These are phyloP conservation scores for Xestia c-nigrum DNA, from an alignment of 2,888 invertebrate genomes.

Conservation along the genomic window DNA sequence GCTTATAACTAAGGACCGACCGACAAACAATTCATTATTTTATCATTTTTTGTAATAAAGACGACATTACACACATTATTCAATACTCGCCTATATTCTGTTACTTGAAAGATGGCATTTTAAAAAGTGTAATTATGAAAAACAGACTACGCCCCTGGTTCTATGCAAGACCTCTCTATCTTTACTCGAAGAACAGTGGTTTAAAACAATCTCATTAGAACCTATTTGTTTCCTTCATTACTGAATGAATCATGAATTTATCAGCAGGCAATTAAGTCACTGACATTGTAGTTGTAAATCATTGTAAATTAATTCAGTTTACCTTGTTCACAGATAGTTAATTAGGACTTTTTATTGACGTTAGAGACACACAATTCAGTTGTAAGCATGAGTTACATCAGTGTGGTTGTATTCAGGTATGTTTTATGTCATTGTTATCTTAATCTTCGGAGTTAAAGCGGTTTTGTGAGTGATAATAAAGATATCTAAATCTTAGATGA, in stretches of 20 bases:
- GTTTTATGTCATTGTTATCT: neutral
- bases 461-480: neutral
- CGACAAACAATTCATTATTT: no score
- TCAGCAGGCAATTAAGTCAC: neutral
- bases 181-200: no score
- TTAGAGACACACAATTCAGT: slow-evolving; percentile 5
- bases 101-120: no score
- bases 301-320: neutral
- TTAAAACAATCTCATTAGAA: no score
- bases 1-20: no score
- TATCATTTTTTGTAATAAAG: no score
- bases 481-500: neutral
- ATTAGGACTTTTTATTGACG: neutral
- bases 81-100: no score
- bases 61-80: no score
- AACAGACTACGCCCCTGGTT: no score
- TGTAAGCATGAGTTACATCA: slow-evolving; percentile 21
- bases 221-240: neutral
- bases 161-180: no score
- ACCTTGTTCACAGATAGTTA: neutral
- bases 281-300: neutral
- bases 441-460: neutral
- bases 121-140: no score
- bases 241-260: neutral
- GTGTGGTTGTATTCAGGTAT: slow-evolving; percentile 42